A percentile compares a stretch with the other conserved stretches of the same genome.
These are phyloP conservation scores for Anagrus nilaparvatae DNA, from an alignment of 1,140 invertebrate genomes.

Conservation along the genomic window DNA sequence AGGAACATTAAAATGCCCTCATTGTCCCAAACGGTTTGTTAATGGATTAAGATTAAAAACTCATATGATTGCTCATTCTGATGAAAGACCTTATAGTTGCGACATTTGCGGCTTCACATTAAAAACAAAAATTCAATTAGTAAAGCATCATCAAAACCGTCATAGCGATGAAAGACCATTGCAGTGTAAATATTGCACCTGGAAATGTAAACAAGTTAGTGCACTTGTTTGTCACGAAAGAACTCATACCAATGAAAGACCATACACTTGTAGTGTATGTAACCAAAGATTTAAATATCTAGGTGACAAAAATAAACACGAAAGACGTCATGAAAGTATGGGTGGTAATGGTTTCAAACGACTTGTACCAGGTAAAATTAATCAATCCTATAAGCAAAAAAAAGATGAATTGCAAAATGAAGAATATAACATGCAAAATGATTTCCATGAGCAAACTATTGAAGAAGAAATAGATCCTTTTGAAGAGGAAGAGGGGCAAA, in stretches of 20 bases:
- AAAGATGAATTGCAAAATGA: slow-evolving; percentile 20
- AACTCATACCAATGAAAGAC: slow-evolving; percentile 95
- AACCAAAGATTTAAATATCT: slow-evolving; percentile 92
- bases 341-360: slow-evolving; percentile 39
- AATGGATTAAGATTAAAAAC: slow-evolving; percentile 39
- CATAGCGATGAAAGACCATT: slow-evolving; percentile 39
- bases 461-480: slow-evolving; percentile 17
- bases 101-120: slow-evolving; percentile 39
- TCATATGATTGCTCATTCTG: slow-evolving; percentile 41
- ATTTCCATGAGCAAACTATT: slow-evolving; percentile 15
- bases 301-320: slow-evolving; percentile 51
- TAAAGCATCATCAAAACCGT: slow-evolving; percentile 40
- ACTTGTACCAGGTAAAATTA: slow-evolving; percentile 31
- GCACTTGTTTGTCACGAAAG: slow-evolving; percentile 65
- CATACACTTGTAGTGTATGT: slow-evolving; percentile 95
- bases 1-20: slow-evolving; percentile 35
- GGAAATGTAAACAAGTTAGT: slow-evolving; percentile 40
- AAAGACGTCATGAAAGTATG: slow-evolving; percentile 36
- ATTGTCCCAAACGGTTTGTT: slow-evolving; percentile 39
- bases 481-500: slow-evolving; percentile 20
- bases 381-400: not conserved
- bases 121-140: slow-evolving; percentile 41
- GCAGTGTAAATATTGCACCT: slow-evolving; percentile 35
- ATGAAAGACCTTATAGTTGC: slow-evolving; percentile 35
- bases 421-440: slow-evolving; percentile 14